Base-by-base conservation (phyloP, 2,888 invertebrate genomes). In the Rhagonycha fulva region DNA sequence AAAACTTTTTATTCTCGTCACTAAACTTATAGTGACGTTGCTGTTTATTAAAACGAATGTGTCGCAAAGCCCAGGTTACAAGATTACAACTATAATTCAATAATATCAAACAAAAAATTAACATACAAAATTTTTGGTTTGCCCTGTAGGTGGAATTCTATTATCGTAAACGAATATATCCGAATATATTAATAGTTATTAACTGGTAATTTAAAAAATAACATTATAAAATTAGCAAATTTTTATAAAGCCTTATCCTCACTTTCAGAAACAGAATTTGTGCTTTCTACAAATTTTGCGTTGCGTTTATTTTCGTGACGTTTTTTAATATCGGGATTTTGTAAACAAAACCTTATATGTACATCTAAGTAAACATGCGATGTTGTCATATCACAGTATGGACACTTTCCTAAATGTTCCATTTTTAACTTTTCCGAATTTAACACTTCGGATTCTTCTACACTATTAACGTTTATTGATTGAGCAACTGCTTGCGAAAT, bases 351-450 rank as follows among this genome's bases (percentile, higher is more conserved):
- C 63, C 71, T 28, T 23, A 74, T 47, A 74, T 76, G 76, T 11
- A 74, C 30, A 60, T 76, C 74, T 19, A 76, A 68, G 63, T 74
- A 76, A 47, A 60, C 23, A 28, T 47, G 69, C 10, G 74, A 71
- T 23, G 63, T 74, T 19, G 68, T 47, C 61, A 71, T 71, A 71
- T 74, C 71, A 76, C 76, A 76, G 63, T 72, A 77, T 63, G 72
- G 72, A 74, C 74, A 77, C 14, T 69, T 74, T 61, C 23, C 69
- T 7, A 63, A 62, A 10, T 62, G 11, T 32, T 77, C 71, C 7
- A 32, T 23, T 32, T 68, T 74, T 23, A 69, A 32, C 12, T 75
- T 70, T 19, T 66, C 70, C 14, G 69, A 28, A 11, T 62, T 32
- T 23, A 28, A 28, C 10, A 73, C 68, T 10, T 71, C 72, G 19